Evolutionary conservation across 2,888 invertebrate species (phyloP), one percentile per base, ranked within the genome.

Genomic region (Acrobasis consociella): DNA sequence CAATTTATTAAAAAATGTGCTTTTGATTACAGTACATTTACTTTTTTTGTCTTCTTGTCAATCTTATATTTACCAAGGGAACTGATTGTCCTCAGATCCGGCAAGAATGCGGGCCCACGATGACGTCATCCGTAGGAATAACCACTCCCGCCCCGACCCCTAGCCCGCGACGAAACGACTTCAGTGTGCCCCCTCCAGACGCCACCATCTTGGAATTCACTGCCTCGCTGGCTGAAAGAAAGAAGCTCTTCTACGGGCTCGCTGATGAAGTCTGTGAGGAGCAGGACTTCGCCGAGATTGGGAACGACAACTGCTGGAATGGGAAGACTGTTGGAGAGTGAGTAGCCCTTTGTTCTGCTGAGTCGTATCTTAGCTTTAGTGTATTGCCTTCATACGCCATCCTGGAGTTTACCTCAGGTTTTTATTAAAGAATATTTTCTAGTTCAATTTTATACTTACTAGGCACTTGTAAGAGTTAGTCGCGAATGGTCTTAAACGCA

Each of bases 261-360:
- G 96, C 97, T 5, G 96, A 97, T 85, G 94, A 95, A 74, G 89
- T 97, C 60, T 97, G 97, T 86, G 94, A 95, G 69, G 96, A 97
- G 70, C 94, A 95, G 0, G 94, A 94, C 72, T 94, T 95, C 69
- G 94, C 95, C 58, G 93, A 93, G 39, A 93, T 93, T 49, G 94
- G 95, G 71, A 95, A 95, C 65, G 94, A 94, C 50, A 94, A 93
- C 68, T 97, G 97, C 85, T 97, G 97, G 97, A 97, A 97, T 78
- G 97, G 97, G 58, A 94, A 95, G 71, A 85, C 94, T 66, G 92
- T 96, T 72, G 96, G 95, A 86, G 95, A 96, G 96, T 96, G 13
- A 56, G 56, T 56, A 31, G 51, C 2, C 17, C 31, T 13, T 52
- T 52, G 22, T 13, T 22, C 10, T 51, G 8, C 17, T 51, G 1